Base-by-base conservation (phyloP, 2,113 vertebrate species). In the Salvelinus alpinus region DNA sequence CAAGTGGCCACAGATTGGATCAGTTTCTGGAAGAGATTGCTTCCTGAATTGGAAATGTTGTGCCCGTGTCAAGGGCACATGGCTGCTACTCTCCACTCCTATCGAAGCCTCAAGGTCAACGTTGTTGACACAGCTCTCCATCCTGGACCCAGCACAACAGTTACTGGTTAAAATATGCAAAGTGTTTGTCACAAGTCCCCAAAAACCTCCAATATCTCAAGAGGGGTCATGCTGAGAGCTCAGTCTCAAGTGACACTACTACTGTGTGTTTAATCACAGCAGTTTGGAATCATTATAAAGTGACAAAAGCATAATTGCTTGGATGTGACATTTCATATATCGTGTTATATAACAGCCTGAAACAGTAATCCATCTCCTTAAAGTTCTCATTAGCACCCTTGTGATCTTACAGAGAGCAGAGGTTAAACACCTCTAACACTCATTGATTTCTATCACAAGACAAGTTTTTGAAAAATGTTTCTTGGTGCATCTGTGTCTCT, bases 1-100 rank as follows among this genome's bases (percentile, higher is more conserved):
- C 25, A 48, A 75, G 59, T 72, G 80, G 67, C 59, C 77, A 34
- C 73, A 82, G 80, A 87, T 75, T 80, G 47, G 65, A 80, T 80
- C 71, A 7, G 24, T 72, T 81, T 54, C 74, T 70, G 75, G 72
- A 79, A 72, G 64, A 81, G 73, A 70, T 73, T 74, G 80, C 76
- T 29, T 77, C 64, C 72, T 47, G 76, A 70, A 83, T 75, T 24
- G 13, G 48, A 75, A 82, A 81, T 81, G 38, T 64, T 16, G 70
- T 78, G 72, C 34, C 34, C 5, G 22, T 79, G 48, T 79, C 78
- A 80, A 75, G 60, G 62, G 47, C 62, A 44, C 5, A 47, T 3
- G 59, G 16, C 16, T 66, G 57, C 70, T 62, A 70, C 66, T 68
- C 7, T 57, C 29, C 34, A 20, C n/a, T 20, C 5, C n/a, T 34